Base-by-base conservation (phyloP, 2,797 vertebrate genomes). In the Kryptolebias ocellatus region DNA sequence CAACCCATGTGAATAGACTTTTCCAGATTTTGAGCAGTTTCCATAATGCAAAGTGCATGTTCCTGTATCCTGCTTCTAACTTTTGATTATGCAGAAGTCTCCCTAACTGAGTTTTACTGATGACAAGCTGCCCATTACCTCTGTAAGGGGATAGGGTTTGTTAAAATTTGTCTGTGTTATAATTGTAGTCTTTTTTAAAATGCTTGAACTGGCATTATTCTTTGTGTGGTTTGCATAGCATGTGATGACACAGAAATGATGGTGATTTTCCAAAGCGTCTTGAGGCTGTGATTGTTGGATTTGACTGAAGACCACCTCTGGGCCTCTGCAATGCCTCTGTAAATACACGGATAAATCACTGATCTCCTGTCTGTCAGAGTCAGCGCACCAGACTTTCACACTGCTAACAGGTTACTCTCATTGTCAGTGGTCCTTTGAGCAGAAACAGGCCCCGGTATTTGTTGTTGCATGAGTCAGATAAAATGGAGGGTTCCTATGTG, bases 241-340 rank as follows among this genome's bases (percentile, higher is more conserved):
- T 81, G 84, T 76, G 75, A 89, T 86, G 83, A 89, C 76, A 76
- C 67, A 81, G 83, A 83, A 83, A 90, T 88, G 53, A 90, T 81
- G 84, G 89, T 91, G 62, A 91, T 92, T 89, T 88, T 86, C 86
- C 17, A 34, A 49, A 73, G 83, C 42, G 80, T 85, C 77, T 86
- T 84, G 66, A 89, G 84, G 88, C 83, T 90, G 89, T 90, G 88
- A 91, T 93, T 93, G 89, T 90, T 84, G 86, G 89, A 85, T 92
- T 91, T 90, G 78, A 83, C 84, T 88, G 86, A 90, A 83, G 86
- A 91, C 91, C 89, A 89, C 89, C 92, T 87, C 79, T 85, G 83
- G 86, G 83, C 83, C 31, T 28, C 73, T 79, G 74, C 84, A 90
- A 88, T 67, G 83, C 80, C 76, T 24, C 53, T 81, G 80, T 92